These are phyloP conservation scores for Oxyruncus cristatus DNA, from an alignment of 2,113 vertebrate genomes.

Conservation along the genomic window DNA sequence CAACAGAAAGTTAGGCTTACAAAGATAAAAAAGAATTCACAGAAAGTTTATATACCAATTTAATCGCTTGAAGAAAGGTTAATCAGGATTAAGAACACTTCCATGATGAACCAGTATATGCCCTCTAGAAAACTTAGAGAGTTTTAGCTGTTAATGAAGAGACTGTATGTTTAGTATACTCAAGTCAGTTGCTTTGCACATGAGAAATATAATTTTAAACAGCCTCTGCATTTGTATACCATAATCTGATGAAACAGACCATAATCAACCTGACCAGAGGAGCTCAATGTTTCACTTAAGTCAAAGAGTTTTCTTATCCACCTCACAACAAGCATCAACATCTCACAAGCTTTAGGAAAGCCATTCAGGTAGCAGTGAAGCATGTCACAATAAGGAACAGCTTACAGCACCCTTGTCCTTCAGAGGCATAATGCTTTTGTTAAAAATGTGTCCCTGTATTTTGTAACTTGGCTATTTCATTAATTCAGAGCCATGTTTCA, in stretches of 20 bases:
- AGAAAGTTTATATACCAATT: neutral
- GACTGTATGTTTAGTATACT: neutral
- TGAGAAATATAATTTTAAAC: neutral
- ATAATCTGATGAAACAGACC: neutral
- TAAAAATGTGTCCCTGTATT: neutral
- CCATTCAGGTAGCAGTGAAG: neutral
- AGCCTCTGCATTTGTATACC: neutral
- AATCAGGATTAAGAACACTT: neutral
- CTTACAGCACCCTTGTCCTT: neutral
- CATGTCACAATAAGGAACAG: neutral
- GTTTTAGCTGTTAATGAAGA: neutral
- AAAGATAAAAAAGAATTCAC: neutral
- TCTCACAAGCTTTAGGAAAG: neutral
- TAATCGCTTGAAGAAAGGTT: neutral
- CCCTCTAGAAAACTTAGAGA: neutral
- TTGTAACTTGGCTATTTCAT: neutral
- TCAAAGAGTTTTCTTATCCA: neutral
- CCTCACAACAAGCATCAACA: neutral
- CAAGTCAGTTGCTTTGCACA: neutral
- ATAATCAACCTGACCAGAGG: neutral
- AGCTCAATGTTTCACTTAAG: neutral
- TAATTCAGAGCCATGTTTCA: neutral
- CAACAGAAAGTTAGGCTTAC: neutral
- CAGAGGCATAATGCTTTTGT: neutral
- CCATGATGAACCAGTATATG: neutral